phyloP scores from a whole-genome alignment of 2,888 invertebrate species.

The Scaptomyza reducta region DNA sequence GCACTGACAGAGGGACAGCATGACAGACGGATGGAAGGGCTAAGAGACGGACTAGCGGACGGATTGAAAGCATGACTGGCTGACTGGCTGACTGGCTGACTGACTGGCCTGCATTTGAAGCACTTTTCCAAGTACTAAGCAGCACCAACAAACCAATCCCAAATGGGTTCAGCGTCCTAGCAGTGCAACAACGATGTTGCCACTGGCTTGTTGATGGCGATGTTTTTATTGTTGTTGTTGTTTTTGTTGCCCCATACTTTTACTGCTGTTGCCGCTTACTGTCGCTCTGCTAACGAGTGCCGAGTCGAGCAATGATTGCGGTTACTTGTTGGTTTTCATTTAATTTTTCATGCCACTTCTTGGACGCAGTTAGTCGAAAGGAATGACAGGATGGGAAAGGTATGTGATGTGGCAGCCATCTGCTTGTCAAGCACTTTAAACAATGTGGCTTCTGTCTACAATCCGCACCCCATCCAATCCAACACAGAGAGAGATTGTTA shows the following conservation, averaged over 20 bases:
- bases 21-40: conserved; percentile 19
- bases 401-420: conserved; percentile 36
- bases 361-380: conserved; percentile 32
- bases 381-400: conserved; percentile 26
- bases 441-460: conserved; percentile 58
- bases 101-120: conserved; percentile 54
- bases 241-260: conserved; percentile 1
- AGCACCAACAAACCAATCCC: conserved; percentile 57
- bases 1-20: conserved; percentile 8
- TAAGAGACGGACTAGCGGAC: conserved; percentile 21
- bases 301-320: conserved; percentile 76
- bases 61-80: conserved; percentile 19
- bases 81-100: conserved; percentile 37
- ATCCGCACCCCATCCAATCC: neutral
- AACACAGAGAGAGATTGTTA: conserved; percentile 58
- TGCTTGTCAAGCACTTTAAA: conserved; percentile 80
- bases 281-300: conserved; percentile 68
- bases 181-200: neutral
- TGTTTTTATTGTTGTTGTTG: conserved; percentile 1
- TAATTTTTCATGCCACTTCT: conserved; percentile 76
- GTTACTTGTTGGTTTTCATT: conserved; percentile 77
- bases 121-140: conserved; percentile 66
- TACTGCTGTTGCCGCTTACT: conserved; percentile 17
- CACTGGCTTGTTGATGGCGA: neutral
- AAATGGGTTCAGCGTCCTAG: conserved; percentile 73